Conservation (phyloP, 2,113 vertebrate species). For the Phycodurus eques region DNA sequence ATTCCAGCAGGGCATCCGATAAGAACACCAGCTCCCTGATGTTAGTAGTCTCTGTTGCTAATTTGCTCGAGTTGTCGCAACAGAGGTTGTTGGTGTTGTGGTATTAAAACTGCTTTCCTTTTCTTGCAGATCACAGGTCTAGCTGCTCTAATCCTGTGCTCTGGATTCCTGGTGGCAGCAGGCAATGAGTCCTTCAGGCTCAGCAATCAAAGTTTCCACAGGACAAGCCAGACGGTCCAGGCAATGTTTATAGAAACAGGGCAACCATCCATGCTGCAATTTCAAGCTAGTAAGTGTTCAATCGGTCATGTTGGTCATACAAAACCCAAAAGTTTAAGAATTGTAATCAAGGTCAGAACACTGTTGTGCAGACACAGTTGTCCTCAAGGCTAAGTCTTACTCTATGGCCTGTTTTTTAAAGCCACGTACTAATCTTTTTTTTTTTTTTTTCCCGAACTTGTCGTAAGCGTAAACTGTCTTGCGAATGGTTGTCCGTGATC, state of each 20-base stretch:
- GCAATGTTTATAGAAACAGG: slow-evolving; percentile 69
- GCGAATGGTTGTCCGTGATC: no score
- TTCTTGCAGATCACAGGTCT: slow-evolving; percentile 82
- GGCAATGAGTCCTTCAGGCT: slow-evolving; percentile 88
- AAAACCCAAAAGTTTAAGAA: not conserved
- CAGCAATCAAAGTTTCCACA: slow-evolving; percentile 77
- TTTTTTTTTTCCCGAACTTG: no score
- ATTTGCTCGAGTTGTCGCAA: not conserved
- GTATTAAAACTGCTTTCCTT: slow-evolving; percentile 10
- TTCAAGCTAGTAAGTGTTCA: slow-evolving; percentile 79
- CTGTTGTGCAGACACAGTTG: not conserved
- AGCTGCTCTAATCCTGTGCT: slow-evolving; percentile 79
- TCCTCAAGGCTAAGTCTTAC: not conserved
- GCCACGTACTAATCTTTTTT: not conserved
- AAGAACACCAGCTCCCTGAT: no score
- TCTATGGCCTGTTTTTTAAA: not conserved
- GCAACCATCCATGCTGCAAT: slow-evolving; percentile 69
- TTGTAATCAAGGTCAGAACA: not conserved
- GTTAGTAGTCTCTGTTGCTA: not conserved
- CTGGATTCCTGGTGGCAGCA: slow-evolving; percentile 85
- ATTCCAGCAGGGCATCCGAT: no score
- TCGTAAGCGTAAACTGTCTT: no score
- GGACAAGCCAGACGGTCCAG: slow-evolving; percentile 67
- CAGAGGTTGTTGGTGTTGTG: not conserved
- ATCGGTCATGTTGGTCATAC: not conserved